These are phyloP conservation scores for Lasius platythorax DNA, from an alignment of 2,888 invertebrate genomes.

Conservation along the genomic window DNA sequence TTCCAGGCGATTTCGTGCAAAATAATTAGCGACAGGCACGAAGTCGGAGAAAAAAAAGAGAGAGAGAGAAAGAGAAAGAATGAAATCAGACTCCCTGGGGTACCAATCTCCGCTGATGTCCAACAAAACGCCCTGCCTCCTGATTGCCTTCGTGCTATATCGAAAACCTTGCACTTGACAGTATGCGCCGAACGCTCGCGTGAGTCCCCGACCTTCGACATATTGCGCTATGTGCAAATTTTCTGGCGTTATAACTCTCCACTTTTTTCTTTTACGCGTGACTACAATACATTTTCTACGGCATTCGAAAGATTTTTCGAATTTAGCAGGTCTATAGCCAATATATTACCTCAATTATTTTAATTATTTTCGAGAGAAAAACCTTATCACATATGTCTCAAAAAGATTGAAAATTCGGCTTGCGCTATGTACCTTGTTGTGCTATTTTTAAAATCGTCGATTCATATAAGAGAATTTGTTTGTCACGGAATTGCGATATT, in stretches of 20 bases:
- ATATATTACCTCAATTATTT: not conserved
- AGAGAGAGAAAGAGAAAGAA: not conserved
- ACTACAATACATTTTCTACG: not conserved
- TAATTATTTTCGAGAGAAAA: not conserved
- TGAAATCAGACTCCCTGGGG: constrained; percentile 52
- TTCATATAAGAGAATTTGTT: not conserved
- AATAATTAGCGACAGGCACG: constrained; percentile 65
- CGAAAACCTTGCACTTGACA: constrained; percentile 60
- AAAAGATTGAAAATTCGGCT: not conserved
- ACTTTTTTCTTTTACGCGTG: constrained; percentile 1
- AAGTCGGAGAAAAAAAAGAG: constrained; percentile 21
- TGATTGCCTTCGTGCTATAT: constrained; percentile 54
- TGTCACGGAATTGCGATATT: not conserved
- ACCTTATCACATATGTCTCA: not conserved
- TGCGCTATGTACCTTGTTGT: too few relatives aligned
- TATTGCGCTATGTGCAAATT: constrained; percentile 25
- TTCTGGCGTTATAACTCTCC: not conserved
- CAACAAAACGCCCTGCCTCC: constrained; percentile 36
- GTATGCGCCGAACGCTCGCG: constrained; percentile 44
- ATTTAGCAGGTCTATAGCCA: not conserved
- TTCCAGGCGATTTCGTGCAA: constrained; percentile 67
- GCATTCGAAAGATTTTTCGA: not conserved
- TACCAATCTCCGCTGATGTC: constrained; percentile 58
- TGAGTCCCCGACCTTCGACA: constrained; percentile 42
- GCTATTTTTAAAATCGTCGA: not conserved